These are phyloP conservation scores for Trilocha varians DNA, from an alignment of 2,888 invertebrate genomes.

Conservation along the genomic window DNA sequence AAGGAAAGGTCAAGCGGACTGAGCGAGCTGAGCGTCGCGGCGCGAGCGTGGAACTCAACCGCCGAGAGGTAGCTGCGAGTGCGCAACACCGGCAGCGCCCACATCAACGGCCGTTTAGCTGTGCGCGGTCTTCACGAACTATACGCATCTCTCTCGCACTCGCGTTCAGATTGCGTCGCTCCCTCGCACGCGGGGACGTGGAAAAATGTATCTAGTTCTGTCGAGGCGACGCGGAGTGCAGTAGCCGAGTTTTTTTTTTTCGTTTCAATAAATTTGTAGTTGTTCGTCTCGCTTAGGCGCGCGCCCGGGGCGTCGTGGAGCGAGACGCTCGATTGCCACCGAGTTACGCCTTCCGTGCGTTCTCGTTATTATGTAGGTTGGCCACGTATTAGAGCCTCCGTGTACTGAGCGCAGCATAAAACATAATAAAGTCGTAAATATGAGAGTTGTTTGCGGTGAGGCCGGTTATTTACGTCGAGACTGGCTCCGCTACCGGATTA, in stretches of 20 bases:
- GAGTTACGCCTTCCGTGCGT: conserved; percentile 72
- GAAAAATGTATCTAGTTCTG: conserved; percentile 74
- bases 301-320: conserved; percentile 61
- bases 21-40: conserved; percentile 64
- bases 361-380: conserved; percentile 70
- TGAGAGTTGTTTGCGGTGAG: conserved; percentile 48
- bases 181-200: conserved; percentile 53
- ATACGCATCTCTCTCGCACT: conserved; percentile 40
- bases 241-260: conserved; percentile 65
- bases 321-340: conserved; percentile 62
- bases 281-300: conserved; percentile 67
- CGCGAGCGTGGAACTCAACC: conserved; percentile 64
- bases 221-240: conserved; percentile 69
- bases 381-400: conserved; percentile 63
- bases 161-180: conserved; percentile 18
- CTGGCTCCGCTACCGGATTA: conserved; percentile 54
- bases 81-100: conserved; percentile 73
- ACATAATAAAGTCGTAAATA: conserved; percentile 66
- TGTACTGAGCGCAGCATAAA: conserved; percentile 58
- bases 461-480: conserved; percentile 54
- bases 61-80: conserved; percentile 64
- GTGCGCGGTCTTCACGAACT: conserved; percentile 35
- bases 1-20: conserved; percentile 69
- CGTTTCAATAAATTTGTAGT: conserved; percentile 73
- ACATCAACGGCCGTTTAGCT: conserved; percentile 65